Evolutionary conservation across 2,113 vertebrate species (phyloP), one percentile per base, ranked within the genome.

Genomic region (Colistium nudipinnis): DNA sequence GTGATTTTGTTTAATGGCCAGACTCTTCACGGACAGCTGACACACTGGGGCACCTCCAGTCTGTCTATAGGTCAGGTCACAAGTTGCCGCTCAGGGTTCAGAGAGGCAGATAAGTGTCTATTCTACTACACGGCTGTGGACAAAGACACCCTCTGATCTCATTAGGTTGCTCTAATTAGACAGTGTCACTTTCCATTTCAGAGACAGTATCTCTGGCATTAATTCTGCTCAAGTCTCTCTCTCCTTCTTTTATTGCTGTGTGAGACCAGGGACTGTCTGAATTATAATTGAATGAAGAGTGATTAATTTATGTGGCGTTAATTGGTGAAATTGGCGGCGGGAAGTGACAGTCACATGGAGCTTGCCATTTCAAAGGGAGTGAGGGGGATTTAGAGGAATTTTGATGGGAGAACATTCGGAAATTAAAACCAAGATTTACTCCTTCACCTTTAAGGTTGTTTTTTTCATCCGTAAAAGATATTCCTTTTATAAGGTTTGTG

Each of bases 141-240:
- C 67, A 64, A 62, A 83, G 62, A 81, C 74, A 82, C 73, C 49
- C 69, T 64, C 44, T 79, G 76, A 77, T 88, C 86, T 85, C 85
- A 88, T 90, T 90, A 88, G 63, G 62, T 67, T 63, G 53, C 30
- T 80, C 68, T 83, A 86, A 92, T 89, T 88, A 89, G 80, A 90
- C 76, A 72, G 70, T 79, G 88, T 88, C 87, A 85, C 83, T 90
- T 91, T 86, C 66, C 63, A 86, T 91, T 89, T 74, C 56, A 73
- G 71, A 65, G 80, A 79, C 80, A 61, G 70, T 70, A 54, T 81
- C 63, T 77, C 66, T 80, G 55, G 33, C 54, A 67, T 35, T 72
- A 65, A 80, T 84, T 82, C 59, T 67, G 25, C 64, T 60, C 44
- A 7, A 51, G 16, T 33, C 66, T 71, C 60, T 74, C 38, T 45